A percentile compares a stretch with the other conserved stretches of the same genome.
Evolutionary conservation across 2,797 vertebrate genomes (phyloP).

Genomic region (Rhyacichthys aspro): DNA sequence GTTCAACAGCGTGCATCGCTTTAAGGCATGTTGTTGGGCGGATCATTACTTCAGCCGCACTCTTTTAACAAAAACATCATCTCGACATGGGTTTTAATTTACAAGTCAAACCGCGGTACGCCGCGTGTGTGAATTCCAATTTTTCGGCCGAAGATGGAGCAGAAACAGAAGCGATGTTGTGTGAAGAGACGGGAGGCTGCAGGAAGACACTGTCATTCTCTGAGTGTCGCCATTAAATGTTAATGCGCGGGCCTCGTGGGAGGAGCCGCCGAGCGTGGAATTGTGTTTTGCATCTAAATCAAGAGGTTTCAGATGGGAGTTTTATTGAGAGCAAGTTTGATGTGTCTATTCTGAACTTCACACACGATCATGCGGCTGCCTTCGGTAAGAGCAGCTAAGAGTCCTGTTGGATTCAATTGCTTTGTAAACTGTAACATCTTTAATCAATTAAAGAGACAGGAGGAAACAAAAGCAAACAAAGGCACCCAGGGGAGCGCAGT

Average conservation of each 20-base stretch:
- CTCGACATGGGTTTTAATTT: conserved; percentile 54
- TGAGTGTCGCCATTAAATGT: conserved; percentile 71
- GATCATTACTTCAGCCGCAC: conserved; percentile 31
- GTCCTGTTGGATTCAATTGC: conserved; percentile 39
- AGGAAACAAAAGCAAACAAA: conserved; percentile 2
- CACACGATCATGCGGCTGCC: conserved; percentile 47
- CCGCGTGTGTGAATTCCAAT: conserved; percentile 13
- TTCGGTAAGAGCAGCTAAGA: conserved; percentile 27
- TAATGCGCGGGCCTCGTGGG: conserved; percentile 68
- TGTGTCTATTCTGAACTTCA: conserved; percentile 43
- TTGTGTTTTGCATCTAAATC: conserved; percentile 74
- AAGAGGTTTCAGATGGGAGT: conserved; percentile 44
- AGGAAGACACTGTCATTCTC: conserved; percentile 62
- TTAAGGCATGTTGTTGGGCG: conserved; percentile 11
- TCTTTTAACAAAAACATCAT: conserved; percentile 38
- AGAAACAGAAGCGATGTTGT: conserved; percentile 56
- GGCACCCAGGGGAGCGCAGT: conserved; percentile 8
- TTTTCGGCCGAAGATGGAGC: conserved; percentile 25
- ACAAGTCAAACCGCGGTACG: conserved; percentile 43
- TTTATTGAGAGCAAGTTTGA: conserved; percentile 56
- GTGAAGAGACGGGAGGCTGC: conserved; percentile 48
- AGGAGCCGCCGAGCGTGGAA: conserved; percentile 66
- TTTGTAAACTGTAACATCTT: conserved; percentile 37
- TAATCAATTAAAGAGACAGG: conserved; percentile 36
- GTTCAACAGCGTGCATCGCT: conserved; percentile 7